Percentiles rank a stretch among this genome's conserved stretches.
These are phyloP conservation scores for Hippocampus zosterae DNA, from an alignment of 2,113 vertebrate genomes.

Conservation along the genomic window DNA sequence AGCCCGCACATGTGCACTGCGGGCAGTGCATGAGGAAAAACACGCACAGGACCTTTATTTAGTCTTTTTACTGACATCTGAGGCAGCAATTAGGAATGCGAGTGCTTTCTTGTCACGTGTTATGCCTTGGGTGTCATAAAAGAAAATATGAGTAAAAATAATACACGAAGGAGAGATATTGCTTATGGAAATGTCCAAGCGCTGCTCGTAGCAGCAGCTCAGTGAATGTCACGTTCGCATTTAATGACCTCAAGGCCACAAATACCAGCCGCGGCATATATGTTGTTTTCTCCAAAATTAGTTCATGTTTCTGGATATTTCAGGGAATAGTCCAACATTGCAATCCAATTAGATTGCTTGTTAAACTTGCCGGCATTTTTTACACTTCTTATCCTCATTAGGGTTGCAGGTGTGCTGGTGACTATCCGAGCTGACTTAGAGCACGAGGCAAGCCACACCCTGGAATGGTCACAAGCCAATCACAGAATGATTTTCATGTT, in stretches of 20 bases:
- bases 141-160: slow-evolving; percentile 2
- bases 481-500: no score
- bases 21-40: slow-evolving; percentile 27
- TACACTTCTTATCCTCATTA: no score
- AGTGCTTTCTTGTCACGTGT: background rate
- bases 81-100: background rate
- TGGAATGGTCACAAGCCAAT: no score
- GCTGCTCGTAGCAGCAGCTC: slow-evolving; percentile 25
- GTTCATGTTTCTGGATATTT: slow-evolving; percentile 12
- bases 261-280: background rate
- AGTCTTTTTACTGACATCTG: slow-evolving; percentile 5
- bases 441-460: background rate
- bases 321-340: slow-evolving; percentile 11
- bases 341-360: background rate
- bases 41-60: background rate
- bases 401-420: background rate
- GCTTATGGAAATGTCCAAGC: slow-evolving; percentile 33
- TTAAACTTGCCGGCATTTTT: background rate
- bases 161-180: slow-evolving; percentile 11
- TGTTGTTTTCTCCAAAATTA: slow-evolving; percentile 19
- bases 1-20: slow-evolving; percentile 57
- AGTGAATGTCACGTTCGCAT: slow-evolving; percentile 30
- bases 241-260: slow-evolving; percentile 18
- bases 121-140: background rate
- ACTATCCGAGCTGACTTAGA: background rate